Evolutionary conservation across 2,113 vertebrate genomes (phyloP).

Genomic region (Petromus typicus): DNA sequence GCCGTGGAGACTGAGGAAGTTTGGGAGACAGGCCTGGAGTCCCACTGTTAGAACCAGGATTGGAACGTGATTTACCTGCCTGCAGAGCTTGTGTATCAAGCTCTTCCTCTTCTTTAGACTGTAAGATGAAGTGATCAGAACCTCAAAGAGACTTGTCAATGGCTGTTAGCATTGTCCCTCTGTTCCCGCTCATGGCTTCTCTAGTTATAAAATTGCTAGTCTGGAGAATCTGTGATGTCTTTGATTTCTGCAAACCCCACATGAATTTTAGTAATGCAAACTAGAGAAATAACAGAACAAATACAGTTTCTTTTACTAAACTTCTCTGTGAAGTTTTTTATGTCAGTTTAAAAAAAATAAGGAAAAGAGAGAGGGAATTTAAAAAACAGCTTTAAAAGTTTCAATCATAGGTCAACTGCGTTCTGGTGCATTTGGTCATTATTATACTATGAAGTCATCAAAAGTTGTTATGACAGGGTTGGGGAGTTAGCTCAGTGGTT

Average conservation of each 20-base stretch:
- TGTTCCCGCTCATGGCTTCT: neutral
- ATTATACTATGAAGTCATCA: neutral
- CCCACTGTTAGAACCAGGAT: too few relatives aligned
- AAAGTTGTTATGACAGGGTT: neutral
- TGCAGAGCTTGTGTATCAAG: neutral
- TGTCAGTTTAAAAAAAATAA: neutral
- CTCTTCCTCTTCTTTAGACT: too few relatives aligned
- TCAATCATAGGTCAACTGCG: neutral
- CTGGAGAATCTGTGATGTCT: neutral
- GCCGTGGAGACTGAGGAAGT: neutral
- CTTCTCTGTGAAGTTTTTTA: neutral
- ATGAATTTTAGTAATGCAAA: neutral
- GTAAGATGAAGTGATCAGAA: neutral
- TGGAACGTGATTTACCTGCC: neutral
- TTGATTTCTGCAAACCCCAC: neutral
- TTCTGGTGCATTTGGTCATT: neutral
- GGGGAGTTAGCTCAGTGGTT: too few relatives aligned
- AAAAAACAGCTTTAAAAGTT: neutral
- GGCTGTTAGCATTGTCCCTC: conserved; percentile 38
- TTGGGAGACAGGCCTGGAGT: neutral
- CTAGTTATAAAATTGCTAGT: conserved; percentile 22
- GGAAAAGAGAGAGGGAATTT: accelerated
- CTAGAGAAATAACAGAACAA: neutral
- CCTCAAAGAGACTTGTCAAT: neutral
- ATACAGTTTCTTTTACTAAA: neutral